Percentiles rank a stretch among this genome's conserved stretches.
Conservation (phyloP, 1,140 invertebrate genomes). For the Ladona fulva region DNA sequence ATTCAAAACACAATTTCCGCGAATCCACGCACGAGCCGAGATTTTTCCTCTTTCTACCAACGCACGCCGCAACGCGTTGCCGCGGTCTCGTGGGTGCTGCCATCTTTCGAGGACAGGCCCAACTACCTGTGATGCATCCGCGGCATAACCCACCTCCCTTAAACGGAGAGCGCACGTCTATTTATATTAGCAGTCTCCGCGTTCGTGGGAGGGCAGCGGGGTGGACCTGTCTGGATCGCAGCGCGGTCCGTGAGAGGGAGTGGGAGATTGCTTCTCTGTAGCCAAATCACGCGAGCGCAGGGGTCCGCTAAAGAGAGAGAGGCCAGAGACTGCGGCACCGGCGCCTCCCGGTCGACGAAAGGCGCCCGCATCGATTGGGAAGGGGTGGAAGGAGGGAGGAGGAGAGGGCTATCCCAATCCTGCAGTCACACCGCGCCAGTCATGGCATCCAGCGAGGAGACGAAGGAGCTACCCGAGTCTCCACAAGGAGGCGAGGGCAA, state of each 20-base stretch:
- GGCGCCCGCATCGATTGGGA: constrained; percentile 26
- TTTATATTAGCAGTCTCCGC: no score
- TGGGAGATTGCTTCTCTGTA: no score
- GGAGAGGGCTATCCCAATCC: background rate
- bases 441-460: background rate
- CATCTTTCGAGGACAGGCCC: no score
- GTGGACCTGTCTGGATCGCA: background rate
- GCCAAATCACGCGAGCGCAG: constrained; percentile 2
- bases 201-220: no score
- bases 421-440: background rate
- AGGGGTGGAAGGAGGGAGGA: background rate
- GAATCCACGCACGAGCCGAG: no score
- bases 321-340: constrained; percentile 18
- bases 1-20: no score
- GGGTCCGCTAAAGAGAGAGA: background rate
- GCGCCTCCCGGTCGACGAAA: constrained; percentile 37
- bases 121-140: no score
- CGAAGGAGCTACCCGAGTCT: background rate
- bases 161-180: no score
- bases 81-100: no score
- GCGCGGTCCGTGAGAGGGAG: background rate
- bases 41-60: no score
- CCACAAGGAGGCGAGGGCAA: constrained; percentile 2
- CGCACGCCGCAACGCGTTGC: no score
- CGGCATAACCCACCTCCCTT: no score